phyloP scores from a whole-genome alignment of 2,888 invertebrate genomes.

The Strigamia crassipes region DNA sequence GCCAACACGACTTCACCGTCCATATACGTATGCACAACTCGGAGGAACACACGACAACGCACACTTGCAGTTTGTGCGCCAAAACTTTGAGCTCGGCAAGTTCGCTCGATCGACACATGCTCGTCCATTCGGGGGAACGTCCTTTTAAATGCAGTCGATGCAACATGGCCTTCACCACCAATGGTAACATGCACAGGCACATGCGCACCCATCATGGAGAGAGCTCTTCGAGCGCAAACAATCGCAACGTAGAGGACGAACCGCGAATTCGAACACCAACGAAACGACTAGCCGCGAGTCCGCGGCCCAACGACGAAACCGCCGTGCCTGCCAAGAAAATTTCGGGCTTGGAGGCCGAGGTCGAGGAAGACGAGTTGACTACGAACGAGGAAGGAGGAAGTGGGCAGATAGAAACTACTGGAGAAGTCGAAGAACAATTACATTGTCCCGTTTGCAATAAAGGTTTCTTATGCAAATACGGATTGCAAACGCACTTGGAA shows the following conservation, averaged over 20 bases:
- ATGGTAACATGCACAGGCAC: constrained; percentile 84
- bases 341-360: not conserved
- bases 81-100: constrained; percentile 76
- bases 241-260: constrained; percentile 45
- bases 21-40: constrained; percentile 70
- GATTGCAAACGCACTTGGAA: constrained; percentile 70
- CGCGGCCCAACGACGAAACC: constrained; percentile 4
- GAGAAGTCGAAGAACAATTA: constrained; percentile 50
- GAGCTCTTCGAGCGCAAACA: constrained; percentile 8
- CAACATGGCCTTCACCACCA: constrained; percentile 79
- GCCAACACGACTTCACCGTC: constrained; percentile 71
- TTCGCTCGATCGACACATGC: constrained; percentile 77
- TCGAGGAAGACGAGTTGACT: not conserved
- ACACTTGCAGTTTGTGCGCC: constrained; percentile 69
- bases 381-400: constrained; percentile 45
- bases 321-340: constrained; percentile 39
- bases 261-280: constrained; percentile 44
- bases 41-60: constrained; percentile 53
- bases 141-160: constrained; percentile 80
- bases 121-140: constrained; percentile 79
- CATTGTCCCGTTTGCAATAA: constrained; percentile 70
- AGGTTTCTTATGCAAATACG: constrained; percentile 66
- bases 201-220: constrained; percentile 69
- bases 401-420: constrained; percentile 48
- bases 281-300: constrained; percentile 35